A percentile compares a stretch with the other conserved stretches of the same genome.
These are phyloP conservation scores for Agapetus fuscipes DNA, from an alignment of 2,888 invertebrate species.

Conservation along the genomic window DNA sequence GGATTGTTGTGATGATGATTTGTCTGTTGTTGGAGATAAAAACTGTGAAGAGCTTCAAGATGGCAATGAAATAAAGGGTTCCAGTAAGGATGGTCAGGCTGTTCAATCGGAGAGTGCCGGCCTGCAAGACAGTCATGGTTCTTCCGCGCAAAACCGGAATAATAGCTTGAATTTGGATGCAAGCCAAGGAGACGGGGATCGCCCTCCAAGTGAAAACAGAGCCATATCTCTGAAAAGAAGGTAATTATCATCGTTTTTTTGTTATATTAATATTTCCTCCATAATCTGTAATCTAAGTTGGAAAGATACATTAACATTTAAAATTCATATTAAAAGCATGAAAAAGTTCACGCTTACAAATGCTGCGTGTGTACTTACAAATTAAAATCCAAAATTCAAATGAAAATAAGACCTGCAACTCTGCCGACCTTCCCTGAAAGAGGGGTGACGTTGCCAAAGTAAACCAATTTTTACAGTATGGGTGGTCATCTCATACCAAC, in stretches of 20 bases:
- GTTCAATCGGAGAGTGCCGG: neutral
- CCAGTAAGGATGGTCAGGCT: neutral
- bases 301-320: too few relatives aligned
- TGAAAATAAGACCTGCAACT: too few relatives aligned
- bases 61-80: slow-evolving; percentile 11
- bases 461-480: too few relatives aligned
- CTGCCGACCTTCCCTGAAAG: too few relatives aligned
- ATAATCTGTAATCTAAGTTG: neutral
- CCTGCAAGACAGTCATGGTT: slow-evolving; percentile 2
- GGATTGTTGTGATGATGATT: neutral
- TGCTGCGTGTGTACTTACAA: too few relatives aligned
- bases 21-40: neutral
- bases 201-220: slow-evolving; percentile 40
- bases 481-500: too few relatives aligned
- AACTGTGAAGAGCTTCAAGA: neutral
- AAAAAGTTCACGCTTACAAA: too few relatives aligned
- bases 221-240: slow-evolving; percentile 46
- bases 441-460: too few relatives aligned
- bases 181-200: slow-evolving; percentile 34
- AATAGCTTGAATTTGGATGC: neutral
- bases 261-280: neutral
- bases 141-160: neutral
- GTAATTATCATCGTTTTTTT: slow-evolving; percentile 26
- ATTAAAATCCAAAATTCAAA: too few relatives aligned
- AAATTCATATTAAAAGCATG: too few relatives aligned